These are phyloP conservation scores for Austrolebias charrua DNA, from an alignment of 2,797 vertebrate species.

Conservation along the genomic window DNA sequence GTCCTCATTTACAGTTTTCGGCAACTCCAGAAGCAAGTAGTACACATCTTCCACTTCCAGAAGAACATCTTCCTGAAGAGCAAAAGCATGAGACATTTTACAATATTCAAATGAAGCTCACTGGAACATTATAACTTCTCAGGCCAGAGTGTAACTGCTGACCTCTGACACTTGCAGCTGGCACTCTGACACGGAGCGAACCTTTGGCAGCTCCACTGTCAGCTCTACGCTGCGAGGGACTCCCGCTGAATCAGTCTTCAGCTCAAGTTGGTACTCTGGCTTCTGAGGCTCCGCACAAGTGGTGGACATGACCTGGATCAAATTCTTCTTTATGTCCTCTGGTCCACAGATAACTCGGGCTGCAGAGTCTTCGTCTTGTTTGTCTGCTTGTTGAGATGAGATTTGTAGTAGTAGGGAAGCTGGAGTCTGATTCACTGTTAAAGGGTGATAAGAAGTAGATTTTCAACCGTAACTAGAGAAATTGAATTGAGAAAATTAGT, in stretches of 20 bases:
- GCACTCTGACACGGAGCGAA: constrained; percentile 82
- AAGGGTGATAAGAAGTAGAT: constrained; percentile 23
- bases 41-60: constrained; percentile 85
- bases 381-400: constrained; percentile 54
- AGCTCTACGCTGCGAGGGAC: constrained; percentile 74
- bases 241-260: constrained; percentile 62
- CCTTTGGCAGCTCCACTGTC: constrained; percentile 80
- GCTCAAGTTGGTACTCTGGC: constrained; percentile 78
- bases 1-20: constrained; percentile 80
- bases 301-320: constrained; percentile 89
- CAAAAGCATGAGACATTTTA: constrained; percentile 32
- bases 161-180: constrained; percentile 89
- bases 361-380: constrained; percentile 51
- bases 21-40: constrained; percentile 81
- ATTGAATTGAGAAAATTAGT: too few relatives aligned
- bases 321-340: constrained; percentile 45
- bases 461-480: background rate
- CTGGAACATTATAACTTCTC: constrained; percentile 35
- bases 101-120: constrained; percentile 31
- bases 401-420: constrained; percentile 78
- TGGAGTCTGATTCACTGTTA: constrained; percentile 62
- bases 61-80: constrained; percentile 84
- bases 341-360: constrained; percentile 60
- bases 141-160: constrained; percentile 43
- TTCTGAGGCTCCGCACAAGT: constrained; percentile 60